A percentile compares a stretch with the other conserved stretches of the same genome.
phyloP scores from a whole-genome alignment of 2,888 invertebrate species.

The Ormyrus nitidulus region DNA sequence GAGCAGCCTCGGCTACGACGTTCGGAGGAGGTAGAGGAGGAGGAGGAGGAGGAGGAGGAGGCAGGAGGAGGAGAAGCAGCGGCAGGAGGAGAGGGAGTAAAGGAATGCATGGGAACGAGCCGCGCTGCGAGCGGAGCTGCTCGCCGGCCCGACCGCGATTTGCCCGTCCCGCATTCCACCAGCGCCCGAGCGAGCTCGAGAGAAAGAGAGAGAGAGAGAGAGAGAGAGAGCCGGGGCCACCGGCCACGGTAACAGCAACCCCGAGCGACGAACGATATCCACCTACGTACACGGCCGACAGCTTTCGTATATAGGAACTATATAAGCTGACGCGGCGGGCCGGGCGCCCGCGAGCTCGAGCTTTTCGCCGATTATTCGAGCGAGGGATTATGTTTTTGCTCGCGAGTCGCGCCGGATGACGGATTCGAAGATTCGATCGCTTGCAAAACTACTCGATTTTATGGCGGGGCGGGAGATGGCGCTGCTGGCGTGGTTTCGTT shows the following conservation, averaged over 20 bases:
- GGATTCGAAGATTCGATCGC: no score
- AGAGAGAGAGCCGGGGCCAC: constrained; percentile 65
- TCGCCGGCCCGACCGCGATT: constrained; percentile 75
- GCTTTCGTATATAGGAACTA: no score
- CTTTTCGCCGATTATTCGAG: no score
- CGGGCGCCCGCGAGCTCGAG: no score
- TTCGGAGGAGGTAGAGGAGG: constrained; percentile 44
- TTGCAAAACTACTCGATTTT: no score
- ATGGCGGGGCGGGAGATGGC: no score
- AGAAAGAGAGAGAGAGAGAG: constrained; percentile 21
- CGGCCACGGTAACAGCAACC: constrained; percentile 70
- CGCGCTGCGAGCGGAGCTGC: constrained; percentile 44
- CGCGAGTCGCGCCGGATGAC: no score
- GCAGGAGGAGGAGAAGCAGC: constrained; percentile 55
- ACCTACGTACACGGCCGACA: no score
- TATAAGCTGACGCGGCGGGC: no score
- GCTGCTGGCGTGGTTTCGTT: no score
- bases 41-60: constrained; percentile 54
- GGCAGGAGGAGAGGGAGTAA: constrained; percentile 58
- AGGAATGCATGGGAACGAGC: constrained; percentile 72
- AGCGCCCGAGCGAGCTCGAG: constrained; percentile 63
- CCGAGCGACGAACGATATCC: constrained; percentile 43
- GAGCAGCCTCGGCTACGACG: constrained; percentile 25
- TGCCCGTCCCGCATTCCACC: constrained; percentile 74
- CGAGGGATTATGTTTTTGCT: no score